phyloP scores from a whole-genome alignment of 1,140 invertebrate species.

The Meloidogyne hapla region DNA sequence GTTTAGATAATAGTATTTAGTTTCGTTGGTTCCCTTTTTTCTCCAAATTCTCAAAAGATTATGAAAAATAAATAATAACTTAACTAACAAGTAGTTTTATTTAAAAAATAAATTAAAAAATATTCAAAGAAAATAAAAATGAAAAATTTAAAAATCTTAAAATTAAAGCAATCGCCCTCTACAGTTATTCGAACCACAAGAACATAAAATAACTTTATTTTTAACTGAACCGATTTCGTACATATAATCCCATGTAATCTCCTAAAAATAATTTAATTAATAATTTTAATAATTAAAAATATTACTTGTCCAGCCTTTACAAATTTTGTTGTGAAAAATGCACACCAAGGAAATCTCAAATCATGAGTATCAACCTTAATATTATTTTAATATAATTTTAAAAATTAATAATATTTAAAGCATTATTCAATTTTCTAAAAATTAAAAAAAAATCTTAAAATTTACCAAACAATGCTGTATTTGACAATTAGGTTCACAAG shows the following conservation, averaged over 20 bases:
- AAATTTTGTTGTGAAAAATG: conserved; percentile 36
- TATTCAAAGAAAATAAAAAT: not conserved
- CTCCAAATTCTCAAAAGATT: too few relatives aligned
- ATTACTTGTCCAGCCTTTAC: conserved; percentile 33
- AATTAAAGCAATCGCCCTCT: conserved; percentile 29
- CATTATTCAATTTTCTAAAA: too few relatives aligned
- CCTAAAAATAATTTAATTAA: conserved; percentile 11
- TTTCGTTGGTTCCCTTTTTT: too few relatives aligned
- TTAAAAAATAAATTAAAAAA: not conserved
- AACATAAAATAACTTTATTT: conserved; percentile 24
- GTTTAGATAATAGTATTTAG: too few relatives aligned
- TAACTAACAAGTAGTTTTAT: too few relatives aligned
- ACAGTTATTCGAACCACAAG: conserved; percentile 27
- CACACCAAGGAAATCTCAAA: conserved; percentile 32
- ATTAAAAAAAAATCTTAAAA: too few relatives aligned
- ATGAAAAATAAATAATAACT: too few relatives aligned
- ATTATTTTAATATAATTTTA: not conserved
- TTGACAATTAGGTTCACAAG: conserved; percentile 32
- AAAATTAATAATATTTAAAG: too few relatives aligned
- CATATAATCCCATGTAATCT: conserved; percentile 32
- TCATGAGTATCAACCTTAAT: conserved; percentile 27
- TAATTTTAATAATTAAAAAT: not conserved
- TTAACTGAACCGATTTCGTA: conserved; percentile 24
- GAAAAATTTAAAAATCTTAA: too few relatives aligned
- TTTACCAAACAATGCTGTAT: conserved; percentile 28